Base-by-base conservation (phyloP, 2,888 invertebrate species). In the Bedellia somnulentella region DNA sequence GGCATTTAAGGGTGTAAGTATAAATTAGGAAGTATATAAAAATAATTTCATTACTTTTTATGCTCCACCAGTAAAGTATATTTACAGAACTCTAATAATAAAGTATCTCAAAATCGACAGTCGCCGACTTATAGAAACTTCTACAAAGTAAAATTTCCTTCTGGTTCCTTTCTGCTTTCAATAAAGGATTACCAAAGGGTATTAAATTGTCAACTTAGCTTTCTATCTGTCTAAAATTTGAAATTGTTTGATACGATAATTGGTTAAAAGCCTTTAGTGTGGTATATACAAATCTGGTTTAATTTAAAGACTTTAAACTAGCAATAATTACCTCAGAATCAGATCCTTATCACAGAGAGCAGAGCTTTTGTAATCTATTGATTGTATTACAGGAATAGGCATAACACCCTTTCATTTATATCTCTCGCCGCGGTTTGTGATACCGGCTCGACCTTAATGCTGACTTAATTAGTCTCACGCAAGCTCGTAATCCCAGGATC, bases 401-500 rank as follows among this genome's bases (percentile, higher is more conserved):
- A 50, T 67, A 66, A 67, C 66, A 68, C 68, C 68, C 66, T 63
- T 70, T 67, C 71, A 68, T 71, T 71, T 73, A 70, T 73, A 68
- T 70, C 70, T 66, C 60, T 52, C 59, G 57, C 51, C 58, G 59
- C 52, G 71, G 62, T 62, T 64, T 66, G 62, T 73, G 70, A 71
- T 73, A 67, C 64, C 66, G 66, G 66, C 62, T 63, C 54, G 64
- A 55, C 60, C 67, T 61, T 73, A 73, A 73, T 73, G 62, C 75
- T 71, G 54, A 68, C 70, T 73, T 71, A 73, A 75, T 75, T 73
- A 73, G 71, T 70, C 67, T 70, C 73, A 75, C 71, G 73, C 73
- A 73, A 71, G 71, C 70, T 70, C 61, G 51, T 75, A 75, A 75
- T 75, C 73, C 73, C 54, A 66, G 73, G 71, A 60, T 64, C 56